A percentile compares a stretch with the other conserved stretches of the same genome.
Evolutionary conservation across 2,113 vertebrate species (phyloP).

Genomic region (Anoplopoma fimbria): DNA sequence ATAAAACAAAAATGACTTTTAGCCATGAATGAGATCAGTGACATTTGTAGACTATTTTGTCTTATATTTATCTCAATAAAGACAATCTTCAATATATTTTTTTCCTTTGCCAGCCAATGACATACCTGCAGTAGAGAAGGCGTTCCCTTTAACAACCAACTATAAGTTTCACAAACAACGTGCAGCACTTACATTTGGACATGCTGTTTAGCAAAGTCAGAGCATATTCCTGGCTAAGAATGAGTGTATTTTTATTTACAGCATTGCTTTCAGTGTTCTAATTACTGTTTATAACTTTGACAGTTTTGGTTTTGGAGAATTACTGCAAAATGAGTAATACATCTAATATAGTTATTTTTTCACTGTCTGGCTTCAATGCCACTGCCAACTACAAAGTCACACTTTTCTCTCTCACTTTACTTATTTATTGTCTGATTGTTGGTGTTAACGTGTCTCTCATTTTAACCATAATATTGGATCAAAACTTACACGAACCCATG

Average conservation of each 20-base stretch:
- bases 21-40: neutral
- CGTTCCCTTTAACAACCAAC: neutral
- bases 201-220: neutral
- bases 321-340: neutral
- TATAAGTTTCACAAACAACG: neutral
- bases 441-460: neutral
- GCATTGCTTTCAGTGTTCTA: neutral
- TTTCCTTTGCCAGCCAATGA: neutral
- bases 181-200: neutral
- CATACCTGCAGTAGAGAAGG: neutral
- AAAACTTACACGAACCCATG: conserved; percentile 36
- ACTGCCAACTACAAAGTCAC: neutral
- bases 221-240: neutral
- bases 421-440: neutral
- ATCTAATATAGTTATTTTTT: neutral
- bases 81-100: neutral
- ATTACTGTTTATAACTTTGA: neutral
- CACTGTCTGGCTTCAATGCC: neutral
- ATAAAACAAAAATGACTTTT: neutral
- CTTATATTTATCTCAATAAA: neutral
- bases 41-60: neutral
- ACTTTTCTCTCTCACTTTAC: neutral
- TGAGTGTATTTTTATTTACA: neutral
- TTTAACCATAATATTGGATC: conserved; percentile 11
- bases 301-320: neutral